phyloP scores from a whole-genome alignment of 2,797 vertebrate genomes.

The Neopelma chrysocephalum region DNA sequence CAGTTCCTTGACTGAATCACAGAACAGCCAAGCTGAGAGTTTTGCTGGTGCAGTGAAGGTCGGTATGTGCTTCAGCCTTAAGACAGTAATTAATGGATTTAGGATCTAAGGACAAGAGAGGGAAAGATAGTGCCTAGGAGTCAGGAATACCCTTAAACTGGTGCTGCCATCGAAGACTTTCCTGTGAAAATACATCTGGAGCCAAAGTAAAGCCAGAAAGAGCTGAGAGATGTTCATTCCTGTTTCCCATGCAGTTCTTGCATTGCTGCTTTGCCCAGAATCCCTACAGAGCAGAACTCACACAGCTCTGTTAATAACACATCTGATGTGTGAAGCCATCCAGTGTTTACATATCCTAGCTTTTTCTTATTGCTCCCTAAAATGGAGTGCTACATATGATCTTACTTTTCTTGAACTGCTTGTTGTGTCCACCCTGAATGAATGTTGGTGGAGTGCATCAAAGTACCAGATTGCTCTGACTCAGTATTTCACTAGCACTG shows the following conservation, averaged over 20 bases:
- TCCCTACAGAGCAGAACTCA: neutral
- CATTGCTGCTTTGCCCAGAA: neutral
- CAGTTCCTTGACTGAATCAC: neutral
- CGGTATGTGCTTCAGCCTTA: neutral
- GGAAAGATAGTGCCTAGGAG: neutral
- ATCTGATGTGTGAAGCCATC: slow-evolving; percentile 6
- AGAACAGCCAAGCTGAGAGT: neutral
- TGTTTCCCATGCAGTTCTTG: neutral
- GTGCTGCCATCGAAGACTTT: neutral
- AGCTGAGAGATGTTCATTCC: neutral
- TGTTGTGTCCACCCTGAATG: neutral
- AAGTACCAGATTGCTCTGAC: neutral
- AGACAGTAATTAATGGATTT: neutral
- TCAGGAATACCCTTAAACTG: neutral
- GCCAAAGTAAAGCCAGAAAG: neutral
- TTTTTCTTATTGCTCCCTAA: neutral
- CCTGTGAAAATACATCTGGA: neutral
- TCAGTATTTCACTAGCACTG: neutral
- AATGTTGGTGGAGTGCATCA: neutral
- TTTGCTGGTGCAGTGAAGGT: neutral
- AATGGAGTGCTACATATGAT: neutral
- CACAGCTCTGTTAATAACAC: neutral
- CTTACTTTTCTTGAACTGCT: neutral
- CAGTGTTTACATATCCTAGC: neutral
- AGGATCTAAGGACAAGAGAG: neutral